phyloP scores from a whole-genome alignment of 2,888 invertebrate species.

The Muscina levida region DNA sequence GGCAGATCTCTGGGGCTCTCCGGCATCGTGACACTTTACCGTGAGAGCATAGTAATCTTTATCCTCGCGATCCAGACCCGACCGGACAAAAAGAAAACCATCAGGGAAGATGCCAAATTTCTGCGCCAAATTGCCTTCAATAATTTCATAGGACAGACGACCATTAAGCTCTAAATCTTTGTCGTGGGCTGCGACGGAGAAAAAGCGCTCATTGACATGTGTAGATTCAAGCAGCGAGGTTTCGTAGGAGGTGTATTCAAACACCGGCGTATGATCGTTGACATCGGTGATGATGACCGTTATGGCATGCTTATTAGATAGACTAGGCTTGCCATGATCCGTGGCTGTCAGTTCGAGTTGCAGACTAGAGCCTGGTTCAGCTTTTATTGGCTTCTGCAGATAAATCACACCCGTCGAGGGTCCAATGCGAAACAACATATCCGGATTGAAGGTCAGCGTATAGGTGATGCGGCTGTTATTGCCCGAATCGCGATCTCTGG shows the following conservation, averaged over 20 bases:
- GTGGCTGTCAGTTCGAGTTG: conserved; percentile 90
- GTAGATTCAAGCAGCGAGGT: conserved; percentile 94
- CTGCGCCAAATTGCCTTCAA: conserved; percentile 90
- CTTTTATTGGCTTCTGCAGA: conserved; percentile 88
- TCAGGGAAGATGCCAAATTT: conserved; percentile 98
- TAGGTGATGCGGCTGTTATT: conserved; percentile 93
- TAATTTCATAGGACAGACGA: conserved; percentile 89
- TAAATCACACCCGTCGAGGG: conserved; percentile 93
- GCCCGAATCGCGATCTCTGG: conserved; percentile 92
- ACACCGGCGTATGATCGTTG: conserved; percentile 97
- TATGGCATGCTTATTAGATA: conserved; percentile 88
- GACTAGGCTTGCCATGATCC: conserved; percentile 89
- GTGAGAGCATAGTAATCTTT: conserved; percentile 94
- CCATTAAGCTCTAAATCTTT: conserved; percentile 92
- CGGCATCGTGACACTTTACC: conserved; percentile 91
- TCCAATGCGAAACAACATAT: conserved; percentile 90
- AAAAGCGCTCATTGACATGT: conserved; percentile 93
- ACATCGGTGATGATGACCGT: conserved; percentile 90
- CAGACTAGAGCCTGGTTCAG: conserved; percentile 86
- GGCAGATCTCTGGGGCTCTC: conserved; percentile 88
- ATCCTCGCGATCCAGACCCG: conserved; percentile 92
- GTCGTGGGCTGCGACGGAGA: conserved; percentile 93
- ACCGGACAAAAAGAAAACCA: conserved; percentile 93
- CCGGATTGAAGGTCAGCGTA: conserved; percentile 88
- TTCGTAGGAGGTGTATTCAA: conserved; percentile 95